Evolutionary conservation across 2,888 invertebrate genomes (phyloP).

Genomic region (Melieria crassipennis): DNA sequence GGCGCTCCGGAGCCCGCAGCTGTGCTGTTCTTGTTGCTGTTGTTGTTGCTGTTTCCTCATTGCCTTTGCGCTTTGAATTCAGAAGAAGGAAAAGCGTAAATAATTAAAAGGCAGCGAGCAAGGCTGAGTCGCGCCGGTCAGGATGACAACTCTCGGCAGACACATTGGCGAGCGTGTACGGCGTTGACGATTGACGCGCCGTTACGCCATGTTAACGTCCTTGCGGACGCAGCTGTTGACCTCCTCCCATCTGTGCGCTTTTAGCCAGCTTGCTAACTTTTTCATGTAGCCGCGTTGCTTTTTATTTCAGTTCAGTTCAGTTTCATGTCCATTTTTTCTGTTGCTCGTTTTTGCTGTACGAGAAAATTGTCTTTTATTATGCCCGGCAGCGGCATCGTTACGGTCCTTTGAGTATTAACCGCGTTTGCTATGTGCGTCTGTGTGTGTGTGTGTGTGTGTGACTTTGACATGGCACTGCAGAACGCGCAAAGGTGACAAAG

Average conservation of each 20-base stretch:
- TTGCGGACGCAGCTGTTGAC: conserved; percentile 24
- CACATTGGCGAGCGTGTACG: not conserved
- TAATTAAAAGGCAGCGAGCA: conserved; percentile 25
- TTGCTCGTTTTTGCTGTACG: not conserved
- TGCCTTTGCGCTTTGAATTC: not conserved
- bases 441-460: too few relatives aligned
- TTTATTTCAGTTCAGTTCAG: too few relatives aligned
- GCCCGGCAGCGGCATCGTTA: conserved; percentile 7
- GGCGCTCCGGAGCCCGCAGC: not conserved
- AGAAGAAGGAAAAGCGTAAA: conserved; percentile 12
- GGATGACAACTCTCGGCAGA: not conserved
- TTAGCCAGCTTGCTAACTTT: not conserved
- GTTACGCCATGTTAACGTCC: conserved; percentile 13
- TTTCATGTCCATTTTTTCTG: not conserved
- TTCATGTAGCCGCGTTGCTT: not conserved
- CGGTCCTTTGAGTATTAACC: conserved; percentile 4
- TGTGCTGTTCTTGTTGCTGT: not conserved
- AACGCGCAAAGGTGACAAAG: conserved; percentile 6
- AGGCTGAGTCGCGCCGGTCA: not conserved
- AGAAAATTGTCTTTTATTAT: conserved; percentile 9
- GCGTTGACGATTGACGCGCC: conserved; percentile 4
- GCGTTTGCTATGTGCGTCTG: not conserved
- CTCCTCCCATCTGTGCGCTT: conserved; percentile 8
- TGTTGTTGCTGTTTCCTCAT: not conserved
- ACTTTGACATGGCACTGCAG: not conserved